Conservation (phyloP, 2,113 vertebrate species). For the Seriola aureovittata region DNA sequence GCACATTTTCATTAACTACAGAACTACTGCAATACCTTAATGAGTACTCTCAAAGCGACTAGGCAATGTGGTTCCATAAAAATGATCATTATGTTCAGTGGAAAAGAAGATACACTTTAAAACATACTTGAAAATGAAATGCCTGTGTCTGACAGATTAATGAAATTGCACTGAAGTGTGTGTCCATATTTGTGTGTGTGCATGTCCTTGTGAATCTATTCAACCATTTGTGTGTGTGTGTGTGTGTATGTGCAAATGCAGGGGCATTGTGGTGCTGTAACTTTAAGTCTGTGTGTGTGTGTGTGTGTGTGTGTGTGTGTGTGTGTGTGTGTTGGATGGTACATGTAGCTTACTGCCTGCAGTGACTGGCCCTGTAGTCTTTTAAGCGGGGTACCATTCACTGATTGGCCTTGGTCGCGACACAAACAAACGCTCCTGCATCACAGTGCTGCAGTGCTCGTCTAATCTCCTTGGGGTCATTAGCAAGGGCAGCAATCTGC, state of each 20-base stretch:
- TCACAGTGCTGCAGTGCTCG: slow-evolving; percentile 48
- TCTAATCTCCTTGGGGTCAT: slow-evolving; percentile 75
- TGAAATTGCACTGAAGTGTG: slow-evolving; percentile 17
- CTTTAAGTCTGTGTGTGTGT: background rate
- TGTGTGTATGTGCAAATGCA: background rate
- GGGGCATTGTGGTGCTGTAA: background rate
- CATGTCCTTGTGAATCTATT: background rate
- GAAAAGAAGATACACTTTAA: slow-evolving; percentile 24
- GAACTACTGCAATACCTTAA: slow-evolving; percentile 15
- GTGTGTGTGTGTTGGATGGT: background rate
- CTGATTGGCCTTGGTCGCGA: slow-evolving; percentile 53
- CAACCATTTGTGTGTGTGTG: background rate
- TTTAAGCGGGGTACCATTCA: slow-evolving; percentile 54
- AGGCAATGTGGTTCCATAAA: slow-evolving; percentile 16
- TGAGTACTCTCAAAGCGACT: slow-evolving; percentile 24
- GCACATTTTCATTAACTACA: slow-evolving; percentile 33
- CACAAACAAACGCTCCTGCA: slow-evolving; percentile 40
- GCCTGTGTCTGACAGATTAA: slow-evolving; percentile 21
- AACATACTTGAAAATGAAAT: slow-evolving; percentile 36
- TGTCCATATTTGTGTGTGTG: background rate
- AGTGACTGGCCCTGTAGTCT: slow-evolving; percentile 60
- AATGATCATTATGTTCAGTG: slow-evolving; percentile 32
- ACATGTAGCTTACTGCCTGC: slow-evolving; percentile 8
- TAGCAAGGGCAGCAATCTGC: slow-evolving; percentile 74
- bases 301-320: background rate